Conservation (phyloP, 2,888 invertebrate species). For the Baccha elongata region DNA sequence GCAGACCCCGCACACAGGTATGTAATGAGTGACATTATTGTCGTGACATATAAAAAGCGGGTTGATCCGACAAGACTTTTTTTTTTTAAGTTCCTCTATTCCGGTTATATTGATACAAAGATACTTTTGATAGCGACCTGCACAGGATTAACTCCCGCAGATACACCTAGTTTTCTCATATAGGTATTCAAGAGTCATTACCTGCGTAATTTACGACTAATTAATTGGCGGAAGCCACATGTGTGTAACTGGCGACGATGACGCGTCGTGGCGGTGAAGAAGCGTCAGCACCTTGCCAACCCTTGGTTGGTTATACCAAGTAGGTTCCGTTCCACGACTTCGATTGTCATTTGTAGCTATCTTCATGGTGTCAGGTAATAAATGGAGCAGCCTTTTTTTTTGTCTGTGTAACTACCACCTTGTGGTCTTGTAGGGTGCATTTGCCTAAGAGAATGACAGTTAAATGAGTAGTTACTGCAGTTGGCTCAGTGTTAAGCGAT, state of each 20-base stretch:
- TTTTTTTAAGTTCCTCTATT: background rate
- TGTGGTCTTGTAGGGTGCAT: slow-evolving; percentile 62
- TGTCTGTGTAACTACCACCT: slow-evolving; percentile 39
- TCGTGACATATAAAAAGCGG: slow-evolving; percentile 61
- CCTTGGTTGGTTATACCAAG: background rate
- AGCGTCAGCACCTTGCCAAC: slow-evolving; percentile 59
- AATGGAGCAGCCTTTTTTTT: slow-evolving; percentile 53
- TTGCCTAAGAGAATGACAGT: slow-evolving; percentile 46
- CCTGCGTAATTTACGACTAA: slow-evolving; percentile 73
- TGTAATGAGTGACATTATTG: slow-evolving; percentile 46
- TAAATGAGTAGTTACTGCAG: slow-evolving; percentile 68
- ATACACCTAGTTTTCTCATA: slow-evolving; percentile 46
- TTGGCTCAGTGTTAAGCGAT: slow-evolving; percentile 67
- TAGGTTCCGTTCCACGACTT: background rate
- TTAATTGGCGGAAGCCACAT: slow-evolving; percentile 73
- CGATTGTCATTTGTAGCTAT: slow-evolving; percentile 65
- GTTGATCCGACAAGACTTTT: slow-evolving; percentile 27
- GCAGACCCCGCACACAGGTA: slow-evolving; percentile 35
- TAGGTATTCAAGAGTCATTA: slow-evolving; percentile 71
- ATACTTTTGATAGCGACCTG: slow-evolving; percentile 32
- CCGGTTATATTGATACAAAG: slow-evolving; percentile 22
- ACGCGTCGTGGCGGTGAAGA: slow-evolving; percentile 18
- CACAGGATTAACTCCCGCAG: slow-evolving; percentile 69
- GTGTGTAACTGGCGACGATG: slow-evolving; percentile 40
- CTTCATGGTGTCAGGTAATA: slow-evolving; percentile 69